These are phyloP conservation scores for Fragum fragum DNA, from an alignment of 2,888 invertebrate species.

Conservation along the genomic window DNA sequence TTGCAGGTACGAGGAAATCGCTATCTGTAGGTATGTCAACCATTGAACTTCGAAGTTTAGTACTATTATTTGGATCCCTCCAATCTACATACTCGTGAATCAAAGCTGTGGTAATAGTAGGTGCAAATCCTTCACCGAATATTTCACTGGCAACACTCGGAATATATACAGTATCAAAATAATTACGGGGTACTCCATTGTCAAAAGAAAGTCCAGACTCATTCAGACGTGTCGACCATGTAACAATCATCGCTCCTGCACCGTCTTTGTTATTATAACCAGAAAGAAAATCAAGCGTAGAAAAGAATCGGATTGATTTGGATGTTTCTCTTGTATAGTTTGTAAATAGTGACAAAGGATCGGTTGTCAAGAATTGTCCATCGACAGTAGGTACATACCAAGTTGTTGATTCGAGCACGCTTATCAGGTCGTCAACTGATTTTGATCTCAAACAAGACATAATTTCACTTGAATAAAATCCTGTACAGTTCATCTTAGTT, in stretches of 20 bases:
- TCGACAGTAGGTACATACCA: conserved; percentile 92
- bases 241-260: neutral
- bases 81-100: conserved; percentile 49
- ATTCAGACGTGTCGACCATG: neutral
- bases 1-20: conserved; percentile 97
- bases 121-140: neutral
- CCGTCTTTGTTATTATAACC: conserved; percentile 60
- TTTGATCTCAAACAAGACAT: neutral
- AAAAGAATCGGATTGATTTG: conserved; percentile 90
- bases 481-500: conserved; percentile 56
- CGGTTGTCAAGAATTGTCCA: conserved; percentile 94
- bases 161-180: conserved; percentile 32
- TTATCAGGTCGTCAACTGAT: neutral
- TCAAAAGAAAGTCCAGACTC: conserved; percentile 18
- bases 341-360: conserved; percentile 94
- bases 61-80: conserved; percentile 88
- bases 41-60: conserved; percentile 94
- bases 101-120: conserved; percentile 28
- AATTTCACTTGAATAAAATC: neutral
- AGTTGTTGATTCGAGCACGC: neutral
- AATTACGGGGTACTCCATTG: conserved; percentile 37
- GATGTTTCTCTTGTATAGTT: conserved; percentile 93
- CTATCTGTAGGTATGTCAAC: conserved; percentile 97
- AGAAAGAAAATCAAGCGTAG: conserved; percentile 46
- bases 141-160: conserved; percentile 3